Percentiles rank a stretch among this genome's conserved stretches.
phyloP scores from a whole-genome alignment of 2,113 vertebrate species.

The Raja brachyura region DNA sequence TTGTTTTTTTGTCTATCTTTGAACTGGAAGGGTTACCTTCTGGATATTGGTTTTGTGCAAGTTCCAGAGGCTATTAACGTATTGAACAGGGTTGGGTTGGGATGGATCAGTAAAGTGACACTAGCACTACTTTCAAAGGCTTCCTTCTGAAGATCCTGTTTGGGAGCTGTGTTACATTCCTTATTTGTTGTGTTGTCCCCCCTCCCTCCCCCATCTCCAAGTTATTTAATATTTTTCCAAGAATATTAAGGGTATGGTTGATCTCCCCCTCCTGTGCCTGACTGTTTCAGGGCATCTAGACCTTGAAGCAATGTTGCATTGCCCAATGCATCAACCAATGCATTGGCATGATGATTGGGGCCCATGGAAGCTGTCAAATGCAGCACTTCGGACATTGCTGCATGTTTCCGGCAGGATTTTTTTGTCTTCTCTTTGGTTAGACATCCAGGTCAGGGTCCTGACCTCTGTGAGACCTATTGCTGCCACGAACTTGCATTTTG shows the following conservation, averaged over 20 bases:
- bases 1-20: too few relatives aligned
- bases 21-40: not conserved
- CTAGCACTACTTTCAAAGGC: not conserved
- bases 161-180: not conserved
- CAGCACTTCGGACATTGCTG: not conserved
- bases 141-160: not conserved
- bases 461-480: not conserved
- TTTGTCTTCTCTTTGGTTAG: not conserved
- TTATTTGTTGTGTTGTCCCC: not conserved
- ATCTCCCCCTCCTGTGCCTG: not conserved
- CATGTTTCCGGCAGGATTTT: not conserved
- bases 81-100: not conserved
- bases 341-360: not conserved
- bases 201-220: too few relatives aligned
- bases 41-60: not conserved
- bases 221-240: not conserved
- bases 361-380: not conserved
- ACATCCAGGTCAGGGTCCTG: not conserved
- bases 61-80: not conserved
- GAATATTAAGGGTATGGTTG: not conserved
- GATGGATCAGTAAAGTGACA: too few relatives aligned
- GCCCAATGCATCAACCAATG: not conserved
- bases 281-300: too few relatives aligned
- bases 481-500: too few relatives aligned
- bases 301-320: not conserved